These are phyloP conservation scores for Acrossocheilus wenchowensis DNA, from an alignment of 2,797 vertebrate genomes.

Conservation along the genomic window DNA sequence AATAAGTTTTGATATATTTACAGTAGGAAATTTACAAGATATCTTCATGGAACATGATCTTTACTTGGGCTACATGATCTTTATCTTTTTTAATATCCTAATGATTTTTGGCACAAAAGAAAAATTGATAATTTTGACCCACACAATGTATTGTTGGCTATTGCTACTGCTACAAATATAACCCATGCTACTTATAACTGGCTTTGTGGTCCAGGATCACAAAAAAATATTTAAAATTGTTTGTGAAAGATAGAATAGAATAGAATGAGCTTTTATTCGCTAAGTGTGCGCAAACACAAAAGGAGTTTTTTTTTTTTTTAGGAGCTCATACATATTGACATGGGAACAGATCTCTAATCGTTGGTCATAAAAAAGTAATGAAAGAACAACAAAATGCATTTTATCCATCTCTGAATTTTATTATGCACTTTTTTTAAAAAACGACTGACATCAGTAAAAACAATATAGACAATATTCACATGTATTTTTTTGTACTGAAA, in stretches of 20 bases:
- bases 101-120: too few relatives aligned
- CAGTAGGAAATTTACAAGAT: too few relatives aligned
- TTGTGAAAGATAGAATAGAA: neutral
- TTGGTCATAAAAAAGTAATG: neutral
- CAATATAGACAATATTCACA: slow-evolving; percentile 57
- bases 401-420: slow-evolving; percentile 31
- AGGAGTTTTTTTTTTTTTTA: too few relatives aligned
- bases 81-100: too few relatives aligned
- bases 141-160: neutral
- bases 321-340: too few relatives aligned
- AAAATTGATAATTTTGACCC: neutral
- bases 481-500: slow-evolving; percentile 40
- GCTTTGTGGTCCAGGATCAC: neutral
- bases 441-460: slow-evolving; percentile 49
- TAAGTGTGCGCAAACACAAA: neutral
- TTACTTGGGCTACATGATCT: too few relatives aligned
- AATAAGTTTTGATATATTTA: too few relatives aligned
- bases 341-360: neutral
- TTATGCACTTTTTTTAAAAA: slow-evolving; percentile 16
- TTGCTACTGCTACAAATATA: neutral
- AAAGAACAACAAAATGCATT: neutral
- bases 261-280: too few relatives aligned
- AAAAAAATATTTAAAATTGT: neutral
- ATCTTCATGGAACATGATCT: too few relatives aligned
- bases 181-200: neutral